Conservation (phyloP, 2,888 invertebrate species). For the Drosophila merina region DNA sequence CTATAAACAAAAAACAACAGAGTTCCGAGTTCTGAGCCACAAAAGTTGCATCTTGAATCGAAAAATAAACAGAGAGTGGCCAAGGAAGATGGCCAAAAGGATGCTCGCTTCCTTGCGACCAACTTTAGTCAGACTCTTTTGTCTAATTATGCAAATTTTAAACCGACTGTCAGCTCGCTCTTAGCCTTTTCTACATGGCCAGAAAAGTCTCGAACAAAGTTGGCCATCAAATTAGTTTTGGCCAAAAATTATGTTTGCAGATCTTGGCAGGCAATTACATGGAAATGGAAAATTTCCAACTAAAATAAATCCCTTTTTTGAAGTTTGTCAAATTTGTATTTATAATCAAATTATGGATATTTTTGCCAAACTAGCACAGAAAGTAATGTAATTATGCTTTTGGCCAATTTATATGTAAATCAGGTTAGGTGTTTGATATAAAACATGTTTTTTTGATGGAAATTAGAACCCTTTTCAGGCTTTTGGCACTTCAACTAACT, state of each 20-base stretch:
- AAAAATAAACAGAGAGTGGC: slow-evolving; percentile 34
- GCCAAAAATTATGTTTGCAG: slow-evolving; percentile 30
- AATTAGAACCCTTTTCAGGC: too few species aligned
- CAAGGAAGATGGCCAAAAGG: slow-evolving; percentile 8
- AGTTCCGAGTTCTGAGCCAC: slow-evolving; percentile 24
- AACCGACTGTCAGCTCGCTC: slow-evolving; percentile 14
- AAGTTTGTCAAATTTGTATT: slow-evolving; percentile 14
- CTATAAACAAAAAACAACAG: slow-evolving; percentile 12
- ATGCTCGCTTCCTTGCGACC: slow-evolving; percentile 40
- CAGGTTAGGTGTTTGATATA: background rate
- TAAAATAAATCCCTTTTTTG: slow-evolving; percentile 18
- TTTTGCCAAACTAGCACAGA: too few species aligned
- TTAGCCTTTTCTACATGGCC: slow-evolving; percentile 3
- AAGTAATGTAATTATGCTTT: background rate
- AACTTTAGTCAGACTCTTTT: slow-evolving; percentile 31
- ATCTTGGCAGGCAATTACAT: slow-evolving; percentile 36
- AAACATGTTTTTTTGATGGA: too few species aligned
- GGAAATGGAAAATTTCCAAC: slow-evolving; percentile 11
- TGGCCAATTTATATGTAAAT: slow-evolving; percentile 13
- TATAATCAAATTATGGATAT: slow-evolving; percentile 10
- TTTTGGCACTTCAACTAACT: too few species aligned
- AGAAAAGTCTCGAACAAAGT: slow-evolving; percentile 22
- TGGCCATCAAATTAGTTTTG: slow-evolving; percentile 36
- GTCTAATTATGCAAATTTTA: slow-evolving; percentile 51
- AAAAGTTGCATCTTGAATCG: slow-evolving; percentile 46